A percentile compares a stretch with the other conserved stretches of the same genome.
These are phyloP conservation scores for Thymelicus sylvestris DNA, from an alignment of 2,888 invertebrate genomes.

Conservation along the genomic window DNA sequence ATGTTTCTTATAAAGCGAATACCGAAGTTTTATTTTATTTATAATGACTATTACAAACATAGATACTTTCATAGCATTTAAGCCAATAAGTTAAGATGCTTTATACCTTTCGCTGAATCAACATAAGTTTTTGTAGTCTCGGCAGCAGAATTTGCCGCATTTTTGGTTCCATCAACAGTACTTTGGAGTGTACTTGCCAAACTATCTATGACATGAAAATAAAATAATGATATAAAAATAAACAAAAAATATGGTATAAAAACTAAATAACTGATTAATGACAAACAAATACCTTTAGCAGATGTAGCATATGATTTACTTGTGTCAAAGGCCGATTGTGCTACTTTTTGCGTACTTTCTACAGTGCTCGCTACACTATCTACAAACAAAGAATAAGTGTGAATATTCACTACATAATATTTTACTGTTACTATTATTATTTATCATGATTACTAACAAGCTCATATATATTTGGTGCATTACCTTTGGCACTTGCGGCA, in stretches of 20 bases:
- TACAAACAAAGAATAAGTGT: constrained; percentile 45
- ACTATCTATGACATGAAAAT: constrained; percentile 47
- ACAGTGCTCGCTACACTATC: constrained; percentile 51
- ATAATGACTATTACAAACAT: not conserved
- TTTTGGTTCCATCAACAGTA: constrained; percentile 63
- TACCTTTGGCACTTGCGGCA: constrained; percentile 59
- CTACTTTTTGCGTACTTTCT: constrained; percentile 55
- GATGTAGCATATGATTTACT: constrained; percentile 48
- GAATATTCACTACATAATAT: constrained; percentile 2
- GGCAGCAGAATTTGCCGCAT: constrained; percentile 57
- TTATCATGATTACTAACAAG: no score
- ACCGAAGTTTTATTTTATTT: not conserved
- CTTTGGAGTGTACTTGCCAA: constrained; percentile 53
- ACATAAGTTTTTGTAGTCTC: constrained; percentile 64
- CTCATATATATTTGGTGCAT: constrained; percentile 17
- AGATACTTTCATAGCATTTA: constrained; percentile 11
- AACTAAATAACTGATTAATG: not conserved
- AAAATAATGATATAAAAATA: constrained; percentile 42
- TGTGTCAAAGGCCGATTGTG: constrained; percentile 54
- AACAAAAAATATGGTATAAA: constrained; percentile 23
- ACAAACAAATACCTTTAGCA: constrained; percentile 49
- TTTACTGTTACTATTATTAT: not conserved
- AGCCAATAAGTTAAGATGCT: constrained; percentile 10
- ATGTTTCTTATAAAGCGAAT: not conserved
- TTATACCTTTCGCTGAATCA: constrained; percentile 68